A percentile compares a stretch with the other conserved stretches of the same genome.
Conservation (phyloP, 2,888 invertebrate genomes). For the Chrysodeixis includens region DNA sequence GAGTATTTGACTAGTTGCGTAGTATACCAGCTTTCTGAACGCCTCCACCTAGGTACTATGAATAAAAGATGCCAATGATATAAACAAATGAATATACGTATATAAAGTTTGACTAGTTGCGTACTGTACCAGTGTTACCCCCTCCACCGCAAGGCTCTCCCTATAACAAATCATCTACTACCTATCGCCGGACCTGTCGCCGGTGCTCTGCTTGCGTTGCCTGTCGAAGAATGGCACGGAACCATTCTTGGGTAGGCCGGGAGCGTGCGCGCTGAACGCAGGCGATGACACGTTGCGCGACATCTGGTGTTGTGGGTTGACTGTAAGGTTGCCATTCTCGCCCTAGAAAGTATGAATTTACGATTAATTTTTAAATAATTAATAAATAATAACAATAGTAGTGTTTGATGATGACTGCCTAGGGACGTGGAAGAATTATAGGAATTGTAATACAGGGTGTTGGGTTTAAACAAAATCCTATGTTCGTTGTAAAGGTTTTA, state of each 20-base stretch:
- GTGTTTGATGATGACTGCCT: too few species aligned
- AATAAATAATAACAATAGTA: not conserved
- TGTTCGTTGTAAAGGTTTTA: too few species aligned
- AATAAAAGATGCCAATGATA: too few species aligned
- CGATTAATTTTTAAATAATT: too few species aligned
- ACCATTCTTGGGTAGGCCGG: slow-evolving; percentile 94
- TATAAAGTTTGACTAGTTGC: not conserved
- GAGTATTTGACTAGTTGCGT: not conserved
- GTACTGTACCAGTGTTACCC: slow-evolving; percentile 3
- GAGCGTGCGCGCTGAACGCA: slow-evolving; percentile 93
- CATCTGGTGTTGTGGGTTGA: slow-evolving; percentile 79
- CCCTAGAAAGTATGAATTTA: slow-evolving; percentile 58
- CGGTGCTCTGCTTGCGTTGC: slow-evolving; percentile 94
- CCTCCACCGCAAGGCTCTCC: slow-evolving; percentile 42
- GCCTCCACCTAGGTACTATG: not conserved
- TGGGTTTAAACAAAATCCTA: too few species aligned
- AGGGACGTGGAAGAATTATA: not conserved
- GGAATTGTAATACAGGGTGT: too few species aligned
- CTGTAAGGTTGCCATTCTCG: slow-evolving; percentile 73
- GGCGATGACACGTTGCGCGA: slow-evolving; percentile 96
- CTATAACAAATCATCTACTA: slow-evolving; percentile 62
- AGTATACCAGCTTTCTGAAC: not conserved
- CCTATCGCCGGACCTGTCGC: slow-evolving; percentile 90
- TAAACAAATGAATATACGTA: too few species aligned
- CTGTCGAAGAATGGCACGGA: slow-evolving; percentile 97